Evolutionary conservation across 2,113 vertebrate genomes (phyloP), one percentile per base, ranked within the genome.

Genomic region (Eurystomus gularis): DNA sequence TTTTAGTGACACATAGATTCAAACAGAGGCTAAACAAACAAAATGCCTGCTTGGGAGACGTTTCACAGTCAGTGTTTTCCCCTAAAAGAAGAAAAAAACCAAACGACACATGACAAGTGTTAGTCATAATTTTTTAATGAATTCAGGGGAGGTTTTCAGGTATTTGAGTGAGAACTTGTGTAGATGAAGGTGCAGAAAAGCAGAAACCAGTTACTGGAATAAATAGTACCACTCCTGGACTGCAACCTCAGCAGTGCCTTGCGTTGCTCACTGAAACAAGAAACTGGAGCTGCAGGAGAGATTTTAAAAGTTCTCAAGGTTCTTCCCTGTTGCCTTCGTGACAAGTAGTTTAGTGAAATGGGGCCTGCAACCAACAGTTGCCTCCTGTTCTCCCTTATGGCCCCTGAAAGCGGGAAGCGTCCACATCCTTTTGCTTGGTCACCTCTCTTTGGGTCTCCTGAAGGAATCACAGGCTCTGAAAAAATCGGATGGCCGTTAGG

Each of bases 401-500:
- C 10, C 24, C 39, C 62, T 70, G 83, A 57, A 46, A 82, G 40
- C 0, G 4, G 44, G 26, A 66, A 81, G 37, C 31, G 82, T 37
- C 90, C 20, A 11, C n/a, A 29, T 9, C 4, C 17, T 13, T 90
- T n/a, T 11, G 15, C 60, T n/a, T 10, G 8, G 4, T 33, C 7
- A 13, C 3, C 4, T 11, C 33, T 60, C 17, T 39, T 12, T 2
- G 19, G 61, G 17, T 44, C 40, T 80, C 40, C 71, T 28, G 77
- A 73, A 64, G 24, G 24, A 62, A 20, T 31, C 57, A 1, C 11
- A 4, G 66, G 17, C 28, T 0, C 9, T 29, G 35, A 44, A 52
- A 64, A 44, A 4, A 46, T 6, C 2, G 3, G 2, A 1, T 11
- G n/a, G 39, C 39, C 9, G 1, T 9, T 8, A 31, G 58, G 9